Conservation (phyloP, 2,113 vertebrate genomes). For the Oxyura jamaicensis region DNA sequence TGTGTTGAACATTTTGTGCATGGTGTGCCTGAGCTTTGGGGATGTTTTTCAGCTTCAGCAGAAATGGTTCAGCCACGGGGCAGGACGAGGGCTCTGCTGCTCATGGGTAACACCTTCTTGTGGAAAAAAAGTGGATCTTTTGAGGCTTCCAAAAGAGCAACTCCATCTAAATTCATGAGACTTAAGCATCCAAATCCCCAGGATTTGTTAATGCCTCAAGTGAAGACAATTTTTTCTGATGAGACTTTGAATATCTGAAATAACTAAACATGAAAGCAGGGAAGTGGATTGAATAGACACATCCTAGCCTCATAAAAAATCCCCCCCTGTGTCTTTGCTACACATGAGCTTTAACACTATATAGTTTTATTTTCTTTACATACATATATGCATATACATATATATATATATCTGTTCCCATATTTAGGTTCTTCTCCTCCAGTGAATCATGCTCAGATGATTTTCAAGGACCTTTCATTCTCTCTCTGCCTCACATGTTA, state of each 20-base stretch:
- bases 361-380: not conserved
- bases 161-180: not conserved
- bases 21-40: not conserved
- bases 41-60: not conserved
- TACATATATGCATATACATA: not conserved
- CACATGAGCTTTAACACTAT: not conserved
- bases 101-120: not conserved
- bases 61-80: not conserved
- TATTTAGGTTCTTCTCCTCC: constrained; percentile 59
- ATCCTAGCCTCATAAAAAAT: not conserved
- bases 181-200: not conserved
- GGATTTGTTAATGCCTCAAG: not conserved
- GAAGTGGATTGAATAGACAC: not conserved
- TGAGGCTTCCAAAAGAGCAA: not conserved
- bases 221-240: not conserved
- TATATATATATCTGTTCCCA: not conserved
- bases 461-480: constrained; percentile 42
- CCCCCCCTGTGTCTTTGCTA: not conserved
- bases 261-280: constrained; percentile 8
- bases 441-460: constrained; percentile 31
- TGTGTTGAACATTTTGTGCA: not conserved
- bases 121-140: not conserved
- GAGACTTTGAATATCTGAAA: not conserved
- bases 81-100: not conserved
- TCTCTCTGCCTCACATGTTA: constrained; percentile 29